Evolutionary conservation across 2,888 invertebrate species (phyloP), one percentile per base, ranked within the genome.

Genomic region (Nemoura dubitans): DNA sequence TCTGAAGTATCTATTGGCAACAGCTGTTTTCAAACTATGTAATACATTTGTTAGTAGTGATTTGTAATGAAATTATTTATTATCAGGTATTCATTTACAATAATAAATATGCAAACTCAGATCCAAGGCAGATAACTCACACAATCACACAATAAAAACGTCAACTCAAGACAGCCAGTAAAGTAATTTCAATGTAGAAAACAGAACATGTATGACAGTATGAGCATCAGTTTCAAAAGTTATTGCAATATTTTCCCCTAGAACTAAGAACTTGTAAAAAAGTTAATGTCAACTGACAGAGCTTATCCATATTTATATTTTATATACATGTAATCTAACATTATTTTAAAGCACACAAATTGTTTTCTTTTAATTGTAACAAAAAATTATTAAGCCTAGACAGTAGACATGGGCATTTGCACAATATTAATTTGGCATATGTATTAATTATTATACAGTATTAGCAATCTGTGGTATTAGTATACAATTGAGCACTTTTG

Each of bases 271-370:
- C 1, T 59, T 1, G 59, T 59, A 59, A 59, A 59, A 59, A 59
- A 59, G 21, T 59, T 59, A 59, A 59, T 59, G 14, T 59, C 3
- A 59, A 59, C 3, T 59, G 59, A 59, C 21, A 59, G 3, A 16
- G 59, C n/a, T n/a, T n/a, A n/a, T n/a, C n/a, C n/a, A n/a, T n/a
- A n/a, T n/a, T n/a, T n/a, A n/a, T n/a, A n/a, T n/a, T n/a, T n/a
- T n/a, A n/a, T n/a, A n/a, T n/a, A n/a, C n/a, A n/a, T n/a, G 21
- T 59, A 59, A 59, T 59, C 16, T 59, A 21, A 59, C 21, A 21
- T 59, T 59, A 59, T 59, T 59, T 21, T 59, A 59, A 59, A 59
- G 59, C 59, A 59, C 59, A 59, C 59, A 59, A 59, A 59, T 59
- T 59, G 21, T 59, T 21, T 21, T 1, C 1, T 1, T 7, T 59